These are phyloP conservation scores for Falco berigora DNA, from an alignment of 2,797 vertebrate genomes.

Conservation along the genomic window DNA sequence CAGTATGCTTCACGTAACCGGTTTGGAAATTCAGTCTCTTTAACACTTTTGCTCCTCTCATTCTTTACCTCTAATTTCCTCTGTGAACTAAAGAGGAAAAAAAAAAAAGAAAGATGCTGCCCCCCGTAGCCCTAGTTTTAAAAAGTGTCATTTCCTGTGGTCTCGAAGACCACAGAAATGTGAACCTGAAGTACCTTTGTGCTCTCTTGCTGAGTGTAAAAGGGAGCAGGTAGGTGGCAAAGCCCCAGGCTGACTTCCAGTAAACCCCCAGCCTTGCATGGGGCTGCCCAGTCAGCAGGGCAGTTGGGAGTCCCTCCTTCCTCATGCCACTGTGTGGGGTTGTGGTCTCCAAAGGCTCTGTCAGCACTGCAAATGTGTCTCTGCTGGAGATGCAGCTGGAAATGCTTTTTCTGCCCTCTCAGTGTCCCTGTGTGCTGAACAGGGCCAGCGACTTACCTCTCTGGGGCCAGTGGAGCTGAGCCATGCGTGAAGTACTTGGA, in stretches of 20 bases:
- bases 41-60: background rate
- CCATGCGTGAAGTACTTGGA: background rate
- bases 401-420: background rate
- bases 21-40: background rate
- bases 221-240: background rate
- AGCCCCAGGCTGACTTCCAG: background rate
- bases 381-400: background rate
- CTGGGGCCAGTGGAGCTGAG: background rate
- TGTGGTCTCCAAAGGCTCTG: background rate
- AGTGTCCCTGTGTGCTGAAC: background rate
- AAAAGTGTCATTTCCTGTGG: slow-evolving; percentile 41
- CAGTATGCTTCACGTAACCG: background rate
- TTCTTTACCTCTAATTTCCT: background rate
- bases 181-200: background rate
- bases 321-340: fast-evolving
- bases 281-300: background rate
- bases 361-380: fast-evolving
- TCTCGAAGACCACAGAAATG: background rate
- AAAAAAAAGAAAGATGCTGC: background rate
- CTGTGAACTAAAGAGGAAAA: background rate
- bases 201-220: background rate
- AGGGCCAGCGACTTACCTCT: background rate
- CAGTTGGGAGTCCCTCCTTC: background rate
- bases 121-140: background rate
- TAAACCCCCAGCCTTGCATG: background rate